phyloP scores from a whole-genome alignment of 1,140 invertebrate genomes.

The Proctacanthus coquilletti region DNA sequence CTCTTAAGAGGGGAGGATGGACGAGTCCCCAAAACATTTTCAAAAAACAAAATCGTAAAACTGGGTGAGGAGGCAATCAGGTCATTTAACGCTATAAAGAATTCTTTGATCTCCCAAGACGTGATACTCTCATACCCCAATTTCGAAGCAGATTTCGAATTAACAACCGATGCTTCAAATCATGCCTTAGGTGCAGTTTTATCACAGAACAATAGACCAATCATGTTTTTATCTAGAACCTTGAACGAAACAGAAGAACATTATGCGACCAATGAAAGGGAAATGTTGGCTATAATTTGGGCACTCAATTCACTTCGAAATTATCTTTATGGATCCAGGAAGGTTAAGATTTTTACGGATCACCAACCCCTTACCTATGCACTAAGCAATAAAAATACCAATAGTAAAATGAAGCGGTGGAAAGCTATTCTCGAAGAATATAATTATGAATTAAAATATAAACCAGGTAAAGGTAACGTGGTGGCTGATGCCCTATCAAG shows the following conservation, averaged over 20 bases:
- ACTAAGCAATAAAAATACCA: conserved; percentile 28
- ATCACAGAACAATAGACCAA: conserved; percentile 12
- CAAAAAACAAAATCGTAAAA: conserved; percentile 13
- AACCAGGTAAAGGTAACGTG: conserved; percentile 23
- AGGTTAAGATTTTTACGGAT: conserved; percentile 34
- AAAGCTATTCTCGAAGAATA: conserved; percentile 30
- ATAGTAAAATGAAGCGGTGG: conserved; percentile 33
- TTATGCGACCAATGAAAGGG: conserved; percentile 30
- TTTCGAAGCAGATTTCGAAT: conserved; percentile 15
- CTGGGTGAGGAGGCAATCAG: conserved; percentile 4
- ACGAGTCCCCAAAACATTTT: conserved; percentile 7
- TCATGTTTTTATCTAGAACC: conserved; percentile 10
- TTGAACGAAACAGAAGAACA: conserved; percentile 27
- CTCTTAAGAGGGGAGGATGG: conserved; percentile 7
- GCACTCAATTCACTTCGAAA: conserved; percentile 30
- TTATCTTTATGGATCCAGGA: conserved; percentile 28
- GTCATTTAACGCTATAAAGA: conserved; percentile 8
- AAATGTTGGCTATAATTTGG: conserved; percentile 36
- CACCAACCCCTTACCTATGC: conserved; percentile 33
- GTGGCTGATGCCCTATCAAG: conserved; percentile 19
- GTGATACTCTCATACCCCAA: conserved; percentile 25
- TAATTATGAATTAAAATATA: conserved; percentile 23
- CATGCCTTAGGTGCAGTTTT: conserved; percentile 19
- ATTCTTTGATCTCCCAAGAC: conserved; percentile 12
- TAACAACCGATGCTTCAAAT: conserved; percentile 25